phyloP scores from a whole-genome alignment of 1,140 invertebrate species.

The Macrobrachium nipponense region DNA sequence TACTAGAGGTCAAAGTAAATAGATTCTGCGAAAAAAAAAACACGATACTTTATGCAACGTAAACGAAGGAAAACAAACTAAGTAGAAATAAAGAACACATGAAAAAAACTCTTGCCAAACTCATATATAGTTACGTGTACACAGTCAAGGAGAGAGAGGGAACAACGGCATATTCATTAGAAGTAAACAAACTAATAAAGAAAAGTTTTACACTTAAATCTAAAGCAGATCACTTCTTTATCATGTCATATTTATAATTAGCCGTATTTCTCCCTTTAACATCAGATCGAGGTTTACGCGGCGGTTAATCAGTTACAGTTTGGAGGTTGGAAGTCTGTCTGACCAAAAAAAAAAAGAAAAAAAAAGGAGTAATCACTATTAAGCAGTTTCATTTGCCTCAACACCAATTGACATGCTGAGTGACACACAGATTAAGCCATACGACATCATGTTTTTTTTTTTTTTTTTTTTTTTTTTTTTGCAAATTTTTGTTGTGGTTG shows the following conservation, averaged over 20 bases:
- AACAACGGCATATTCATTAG: not conserved
- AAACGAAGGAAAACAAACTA: no score
- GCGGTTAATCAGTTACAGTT: not conserved
- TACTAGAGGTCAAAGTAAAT: no score
- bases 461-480: slow-evolving; percentile 24
- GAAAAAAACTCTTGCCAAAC: not conserved
- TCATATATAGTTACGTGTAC: not conserved
- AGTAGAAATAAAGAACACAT: no score
- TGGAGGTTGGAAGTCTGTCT: slow-evolving; percentile 51
- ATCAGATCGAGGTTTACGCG: slow-evolving; percentile 37
- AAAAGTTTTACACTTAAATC: slow-evolving; percentile 17
- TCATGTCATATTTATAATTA: no score
- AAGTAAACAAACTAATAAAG: not conserved
- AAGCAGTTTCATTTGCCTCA: slow-evolving; percentile 34
- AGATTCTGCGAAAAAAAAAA: no score
- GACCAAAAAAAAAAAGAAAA: not conserved
- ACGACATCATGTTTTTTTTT: slow-evolving; percentile 36
- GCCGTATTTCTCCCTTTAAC: slow-evolving; percentile 39
- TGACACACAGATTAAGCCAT: slow-evolving; percentile 41
- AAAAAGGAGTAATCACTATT: not conserved
- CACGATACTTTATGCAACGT: no score
- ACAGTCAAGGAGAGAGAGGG: not conserved
- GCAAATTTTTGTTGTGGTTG: not conserved
- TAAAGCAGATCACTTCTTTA: slow-evolving; percentile 25
- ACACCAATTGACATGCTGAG: slow-evolving; percentile 49